Evolutionary conservation across 2,888 invertebrate genomes (phyloP), one percentile per base, ranked within the genome.

Genomic region (Platycheirus rosarum): DNA sequence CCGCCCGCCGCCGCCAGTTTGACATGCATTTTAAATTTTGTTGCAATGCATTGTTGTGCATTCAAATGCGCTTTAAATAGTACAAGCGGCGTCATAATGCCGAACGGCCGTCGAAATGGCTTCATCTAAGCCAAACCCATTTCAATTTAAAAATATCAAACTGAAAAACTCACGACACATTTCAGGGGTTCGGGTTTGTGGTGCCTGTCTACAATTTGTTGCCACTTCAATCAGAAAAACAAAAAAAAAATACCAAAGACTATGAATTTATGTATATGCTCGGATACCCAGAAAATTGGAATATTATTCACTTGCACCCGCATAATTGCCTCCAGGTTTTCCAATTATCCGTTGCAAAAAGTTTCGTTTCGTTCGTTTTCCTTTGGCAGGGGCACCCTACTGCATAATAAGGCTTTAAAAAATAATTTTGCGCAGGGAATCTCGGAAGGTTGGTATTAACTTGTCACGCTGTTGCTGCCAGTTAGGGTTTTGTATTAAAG

Each of bases 251-350:
- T 26, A 32, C 8, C 29, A n/a, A 40, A 13, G 13, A 40, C 37
- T 40, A 13, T 40, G 13, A 40, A 40, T 40, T 40, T n/a, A 9
- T 14, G 6, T 11, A 7, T 29, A 1, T 5, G 11, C 5, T 2
- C 13, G 37, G 18, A 2, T 18, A 8, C n/a, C 2, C 37, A 23
- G 9, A 44, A 9, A 18, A 7, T 2, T 18, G 18, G 8, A 44
- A 55, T n/a, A n/a, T n/a, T n/a, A n/a, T 55, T 20, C 11, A 49
- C 40, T 44, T 66, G 79, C 79, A 70, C 79, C 79, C 75, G 79
- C 75, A 80, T 75, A 70, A 75, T 51, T 70, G 60, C 32, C 40
- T 69, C 14, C 46, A 57, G 69, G 74, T 68, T 69, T 49, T 79
- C 63, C 79, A 49, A 74, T 69, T 75, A 69, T 40, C 68, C 79